These are phyloP conservation scores for Trissolcus brochymenae DNA, from an alignment of 2,888 invertebrate genomes.

Conservation along the genomic window DNA sequence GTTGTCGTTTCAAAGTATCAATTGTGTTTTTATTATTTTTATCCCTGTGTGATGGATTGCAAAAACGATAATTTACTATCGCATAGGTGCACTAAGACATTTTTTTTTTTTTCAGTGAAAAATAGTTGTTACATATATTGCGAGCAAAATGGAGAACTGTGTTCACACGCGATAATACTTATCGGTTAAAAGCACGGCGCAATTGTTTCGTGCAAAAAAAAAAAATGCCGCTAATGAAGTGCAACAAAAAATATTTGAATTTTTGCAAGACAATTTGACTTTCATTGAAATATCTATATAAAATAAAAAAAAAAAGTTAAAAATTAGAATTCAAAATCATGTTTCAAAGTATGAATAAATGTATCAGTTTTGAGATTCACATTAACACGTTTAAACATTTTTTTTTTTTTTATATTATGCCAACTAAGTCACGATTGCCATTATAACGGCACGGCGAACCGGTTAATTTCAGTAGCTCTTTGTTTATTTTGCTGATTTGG, in stretches of 20 bases:
- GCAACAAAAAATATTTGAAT: conserved; percentile 22
- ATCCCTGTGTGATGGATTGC: background rate
- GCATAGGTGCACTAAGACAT: conserved; percentile 42
- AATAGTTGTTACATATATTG: conserved; percentile 40
- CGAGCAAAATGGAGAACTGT: conserved; percentile 44
- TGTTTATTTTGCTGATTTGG: conserved; percentile 12
- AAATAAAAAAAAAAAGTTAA: too few species aligned
- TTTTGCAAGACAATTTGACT: conserved; percentile 56
- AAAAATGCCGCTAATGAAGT: conserved; percentile 24
- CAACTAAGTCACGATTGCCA: too few species aligned
- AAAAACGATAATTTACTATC: conserved; percentile 41
- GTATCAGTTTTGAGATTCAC: too few species aligned
- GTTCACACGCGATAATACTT: conserved; percentile 61
- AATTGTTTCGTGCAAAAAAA: conserved; percentile 60
- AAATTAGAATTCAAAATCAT: too few species aligned
- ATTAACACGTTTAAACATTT: background rate
- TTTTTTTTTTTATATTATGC: background rate
- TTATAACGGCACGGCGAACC: conserved; percentile 15
- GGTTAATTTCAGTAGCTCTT: conserved; percentile 9
- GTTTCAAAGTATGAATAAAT: too few species aligned
- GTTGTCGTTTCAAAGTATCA: background rate
- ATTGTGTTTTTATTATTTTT: conserved; percentile 49
- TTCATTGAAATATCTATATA: conserved; percentile 9
- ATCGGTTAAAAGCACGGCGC: conserved; percentile 59
- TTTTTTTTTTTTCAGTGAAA: conserved; percentile 42